Evolutionary conservation across 92 coral and sea anemone genomes (phyloP).

Genomic region (Diadumene lineata): DNA sequence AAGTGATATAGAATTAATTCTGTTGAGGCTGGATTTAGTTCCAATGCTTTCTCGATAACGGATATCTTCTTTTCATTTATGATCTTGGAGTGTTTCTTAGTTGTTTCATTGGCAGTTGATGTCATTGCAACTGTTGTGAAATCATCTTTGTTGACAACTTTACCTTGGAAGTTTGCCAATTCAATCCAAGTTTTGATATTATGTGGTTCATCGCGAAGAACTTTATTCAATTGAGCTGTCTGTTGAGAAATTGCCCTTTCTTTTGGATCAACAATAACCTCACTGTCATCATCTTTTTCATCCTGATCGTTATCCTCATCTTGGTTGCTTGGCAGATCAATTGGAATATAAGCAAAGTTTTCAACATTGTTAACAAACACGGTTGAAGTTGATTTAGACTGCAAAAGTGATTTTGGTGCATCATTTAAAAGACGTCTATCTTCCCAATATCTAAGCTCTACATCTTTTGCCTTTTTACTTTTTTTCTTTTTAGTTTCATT

Average conservation of each 20-base stretch:
- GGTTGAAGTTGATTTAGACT: constrained; percentile 56
- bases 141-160: constrained; percentile 55
- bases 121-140: constrained; percentile 41
- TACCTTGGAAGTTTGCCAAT: constrained; percentile 75
- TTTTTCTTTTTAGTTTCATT: constrained; percentile 54
- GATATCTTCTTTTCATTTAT: constrained; percentile 83
- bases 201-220: constrained; percentile 75
- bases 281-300: constrained; percentile 10
- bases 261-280: not conserved
- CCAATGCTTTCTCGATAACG: constrained; percentile 84
- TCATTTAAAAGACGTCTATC: not conserved
- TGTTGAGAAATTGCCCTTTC: constrained; percentile 35
- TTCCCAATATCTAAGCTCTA: constrained; percentile 29
- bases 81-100: constrained; percentile 55
- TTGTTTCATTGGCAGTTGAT: constrained; percentile 62
- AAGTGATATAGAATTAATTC: constrained; percentile 72
- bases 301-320: constrained; percentile 10
- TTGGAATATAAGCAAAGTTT: constrained; percentile 72
- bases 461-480: constrained; percentile 27
- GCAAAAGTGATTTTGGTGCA: not conserved
- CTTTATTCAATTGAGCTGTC: constrained; percentile 72
- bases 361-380: constrained; percentile 34
- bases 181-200: constrained; percentile 76
- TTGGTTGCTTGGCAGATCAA: constrained; percentile 54
- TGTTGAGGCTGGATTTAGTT: constrained; percentile 73